Base-by-base conservation (phyloP, 1,140 invertebrate genomes). In the Zaprionus tsacasi region DNA sequence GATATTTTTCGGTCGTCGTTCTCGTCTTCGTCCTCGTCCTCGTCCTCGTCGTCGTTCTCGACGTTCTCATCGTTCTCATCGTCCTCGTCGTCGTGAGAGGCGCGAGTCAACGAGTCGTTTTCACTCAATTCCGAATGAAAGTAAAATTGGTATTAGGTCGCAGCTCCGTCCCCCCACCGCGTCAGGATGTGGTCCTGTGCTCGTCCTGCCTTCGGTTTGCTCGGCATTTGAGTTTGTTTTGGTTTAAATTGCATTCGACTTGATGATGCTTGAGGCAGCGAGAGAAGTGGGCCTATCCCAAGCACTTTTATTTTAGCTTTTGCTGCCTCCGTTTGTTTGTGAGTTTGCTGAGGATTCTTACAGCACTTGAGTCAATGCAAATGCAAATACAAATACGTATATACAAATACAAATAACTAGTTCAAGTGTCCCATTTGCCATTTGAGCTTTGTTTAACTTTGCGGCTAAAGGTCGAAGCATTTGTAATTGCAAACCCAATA, bases 121-220 rank as follows among this genome's bases (percentile, higher is more conserved):
- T 65, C 86, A 90, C 86, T 90, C 86, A 90, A 88, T 67, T 67
- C 54, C 85, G 85, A 89, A 89, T 90, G 81, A 90, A 90, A 90
- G 86, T 87, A 90, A 90, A 85, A 90, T 33, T 59, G 45, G 79
- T 60, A 56, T 57, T 45, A 58, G 56, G 50, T 56, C 50, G 54
- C 58, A 33, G 36, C 38, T 7, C 15, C n/a, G 55, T 33, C 65
- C 11, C 13, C 13, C 27, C 3, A 3, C 40, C 40, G 6, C 40
- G 40, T 15, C 40, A 27, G 48, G 33, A 58, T 35, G 54, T 58
- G 65, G 40, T 21, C 21, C 21, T 45, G 40, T 3, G 40, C 69
- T 65, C 27, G 70, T 54, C 5, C 48, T 17, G 43, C 48, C 58
- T 69, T 69, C 35, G 70, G 45, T 30, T 25, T 27, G 25, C 50